A percentile compares a stretch with the other conserved stretches of the same genome.
Conservation (phyloP, 2,888 invertebrate species). For the Trissonchulus latispiculum region DNA sequence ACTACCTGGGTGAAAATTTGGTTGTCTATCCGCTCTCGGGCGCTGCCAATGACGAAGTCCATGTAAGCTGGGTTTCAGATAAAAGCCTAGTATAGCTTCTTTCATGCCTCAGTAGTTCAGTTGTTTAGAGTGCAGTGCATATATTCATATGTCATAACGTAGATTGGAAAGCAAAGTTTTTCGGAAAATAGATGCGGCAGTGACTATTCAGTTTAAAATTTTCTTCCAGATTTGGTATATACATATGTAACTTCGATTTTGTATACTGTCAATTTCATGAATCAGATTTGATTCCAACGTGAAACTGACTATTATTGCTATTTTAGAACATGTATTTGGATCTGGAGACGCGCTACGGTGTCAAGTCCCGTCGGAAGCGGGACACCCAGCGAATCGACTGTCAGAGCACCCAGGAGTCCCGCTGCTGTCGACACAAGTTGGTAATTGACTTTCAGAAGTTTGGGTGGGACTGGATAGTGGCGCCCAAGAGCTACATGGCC, state of each 20-base stretch:
- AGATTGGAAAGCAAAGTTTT: no score
- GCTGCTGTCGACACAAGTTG: constrained; percentile 83
- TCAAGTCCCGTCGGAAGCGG: constrained; percentile 31
- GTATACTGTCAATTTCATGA: no score
- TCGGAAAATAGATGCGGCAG: no score
- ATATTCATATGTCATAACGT: no score
- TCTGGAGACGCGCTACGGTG: constrained; percentile 24
- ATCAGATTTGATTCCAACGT: constrained; percentile 1
- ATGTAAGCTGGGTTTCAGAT: constrained; percentile 20
- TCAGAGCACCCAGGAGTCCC: constrained; percentile 35
- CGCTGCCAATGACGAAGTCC: neutral
- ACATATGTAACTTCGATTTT: no score
- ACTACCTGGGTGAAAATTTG: constrained; percentile 17
- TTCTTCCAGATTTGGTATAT: no score
- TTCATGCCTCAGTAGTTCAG: no score
- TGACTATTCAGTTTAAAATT: no score
- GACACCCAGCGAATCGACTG: constrained; percentile 33
- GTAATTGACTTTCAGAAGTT: constrained; percentile 86
- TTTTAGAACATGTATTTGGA: constrained; percentile 34
- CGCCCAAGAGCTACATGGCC: constrained; percentile 84
- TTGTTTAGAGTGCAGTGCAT: no score
- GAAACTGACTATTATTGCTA: neutral
- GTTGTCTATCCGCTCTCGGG: constrained; percentile 9
- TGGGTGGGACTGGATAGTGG: constrained; percentile 96
- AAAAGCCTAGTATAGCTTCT: no score